Conservation (phyloP, 1,140 invertebrate genomes). For the Cydia fagiglandana region DNA sequence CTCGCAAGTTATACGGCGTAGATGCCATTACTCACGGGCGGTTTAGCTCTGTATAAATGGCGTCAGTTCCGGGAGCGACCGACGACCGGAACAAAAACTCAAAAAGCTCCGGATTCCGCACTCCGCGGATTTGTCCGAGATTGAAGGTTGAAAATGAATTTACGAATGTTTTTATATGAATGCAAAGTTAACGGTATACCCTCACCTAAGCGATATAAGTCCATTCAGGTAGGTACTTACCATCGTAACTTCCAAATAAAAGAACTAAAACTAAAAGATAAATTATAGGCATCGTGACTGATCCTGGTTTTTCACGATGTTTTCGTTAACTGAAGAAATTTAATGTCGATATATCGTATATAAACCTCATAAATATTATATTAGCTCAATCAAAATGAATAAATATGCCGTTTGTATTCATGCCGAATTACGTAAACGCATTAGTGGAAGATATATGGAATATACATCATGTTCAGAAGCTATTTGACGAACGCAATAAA, state of each 20-base stretch:
- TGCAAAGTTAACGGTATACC: background rate
- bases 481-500: conserved; percentile 58
- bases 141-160: conserved; percentile 22
- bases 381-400: background rate
- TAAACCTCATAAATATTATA: conserved; percentile 6
- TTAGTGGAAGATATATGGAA: conserved; percentile 28
- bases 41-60: conserved; percentile 49
- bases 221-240: no score
- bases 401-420: background rate
- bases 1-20: conserved; percentile 36
- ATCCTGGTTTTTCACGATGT: background rate
- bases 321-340: background rate
- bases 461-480: conserved; percentile 47
- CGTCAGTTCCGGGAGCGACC: conserved; percentile 44
- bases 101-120: conserved; percentile 35
- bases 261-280: no score
- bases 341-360: background rate
- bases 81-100: conserved; percentile 46
- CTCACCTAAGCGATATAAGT: background rate
- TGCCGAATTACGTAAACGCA: background rate
- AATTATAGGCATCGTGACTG: no score
- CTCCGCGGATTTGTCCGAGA: conserved; percentile 33
- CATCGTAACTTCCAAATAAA: no score
- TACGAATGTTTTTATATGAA: background rate
- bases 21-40: conserved; percentile 45